A percentile compares a stretch with the other conserved stretches of the same genome.
Evolutionary conservation across 2,113 vertebrate species (phyloP).

Genomic region (Malurus elegans): DNA sequence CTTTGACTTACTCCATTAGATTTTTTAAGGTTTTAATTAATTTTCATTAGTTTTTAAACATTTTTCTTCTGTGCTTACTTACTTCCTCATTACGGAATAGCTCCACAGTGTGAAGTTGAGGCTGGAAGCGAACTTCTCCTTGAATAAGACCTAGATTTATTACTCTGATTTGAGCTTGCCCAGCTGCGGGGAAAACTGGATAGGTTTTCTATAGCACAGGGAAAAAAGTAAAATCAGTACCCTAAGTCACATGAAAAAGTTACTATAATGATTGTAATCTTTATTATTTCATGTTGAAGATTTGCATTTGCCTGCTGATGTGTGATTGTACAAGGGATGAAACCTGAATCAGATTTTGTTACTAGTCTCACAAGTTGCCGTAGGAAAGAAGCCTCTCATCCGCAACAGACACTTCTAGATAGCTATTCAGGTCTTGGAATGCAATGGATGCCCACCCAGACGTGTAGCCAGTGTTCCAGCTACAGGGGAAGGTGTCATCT

Average conservation of each 20-base stretch:
- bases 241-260: background rate
- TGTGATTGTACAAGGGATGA: background rate
- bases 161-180: slow-evolving; percentile 81
- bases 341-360: background rate
- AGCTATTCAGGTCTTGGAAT: background rate
- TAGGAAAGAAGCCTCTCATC: background rate
- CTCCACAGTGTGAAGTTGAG: accelerated
- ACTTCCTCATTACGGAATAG: background rate
- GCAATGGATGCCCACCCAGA: background rate
- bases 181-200: slow-evolving; percentile 79
- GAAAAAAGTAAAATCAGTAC: background rate
- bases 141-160: slow-evolving; percentile 73
- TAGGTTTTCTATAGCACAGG: slow-evolving; percentile 80
- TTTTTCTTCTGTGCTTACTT: background rate
- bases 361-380: background rate
- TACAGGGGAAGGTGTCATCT: background rate
- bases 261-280: background rate
- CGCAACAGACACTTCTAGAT: background rate
- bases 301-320: background rate
- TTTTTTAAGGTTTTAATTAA: background rate
- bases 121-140: background rate
- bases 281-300: background rate
- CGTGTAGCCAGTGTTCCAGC: background rate
- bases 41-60: background rate
- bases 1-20: background rate